Base-by-base conservation (phyloP, 2,113 vertebrate genomes). In the Thalassarche chlororhynchos region DNA sequence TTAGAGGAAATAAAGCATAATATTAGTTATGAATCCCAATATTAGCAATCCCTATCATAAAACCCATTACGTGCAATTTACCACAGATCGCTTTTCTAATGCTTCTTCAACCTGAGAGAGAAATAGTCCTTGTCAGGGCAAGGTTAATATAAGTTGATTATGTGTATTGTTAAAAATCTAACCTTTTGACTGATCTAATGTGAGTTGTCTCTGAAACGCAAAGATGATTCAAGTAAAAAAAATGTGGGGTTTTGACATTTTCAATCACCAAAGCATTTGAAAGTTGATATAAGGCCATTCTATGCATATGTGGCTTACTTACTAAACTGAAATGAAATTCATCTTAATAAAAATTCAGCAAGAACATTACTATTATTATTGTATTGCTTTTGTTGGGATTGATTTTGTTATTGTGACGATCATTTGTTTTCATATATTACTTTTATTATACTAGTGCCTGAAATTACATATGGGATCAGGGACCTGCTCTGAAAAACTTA, bases 321-420 rank as follows among this genome's bases (percentile, higher is more conserved):
- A 49, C 47, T 84, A 84, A 90, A 26, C 46, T 70, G 62, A 74
- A 93, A 78, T 76, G 36, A 89, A 89, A 84, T 95, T 76, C 1
- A 60, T 95, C 79, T 81, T 87, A 60, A 85, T 79, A 84, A 92
- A 95, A 91, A 84, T 70, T 87, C 84, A 61, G 14, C 44, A 64
- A 36, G n/a, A 84, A 31, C 19, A 38, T 84, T 91, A 36, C 12
- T 86, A 78, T 82, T 92, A 71, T 68, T 94, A 34, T 83, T 71
- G 14, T 68, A 74, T 11, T 80, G 38, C 38, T 93, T 96, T 94
- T 60, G 38, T 34, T 82, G 40, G 31, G 40, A 76, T 89, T 91
- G 74, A 87, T 95, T 95, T 91, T 93, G 9, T 52, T 68, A 34
- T 11, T 69, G 7, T 72, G 87, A 29, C 2, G 6, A 49, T 76